Percentiles rank a stretch among this genome's conserved stretches.
Conservation (phyloP, 2,113 vertebrate species). For the Gallinago jamesoni region DNA sequence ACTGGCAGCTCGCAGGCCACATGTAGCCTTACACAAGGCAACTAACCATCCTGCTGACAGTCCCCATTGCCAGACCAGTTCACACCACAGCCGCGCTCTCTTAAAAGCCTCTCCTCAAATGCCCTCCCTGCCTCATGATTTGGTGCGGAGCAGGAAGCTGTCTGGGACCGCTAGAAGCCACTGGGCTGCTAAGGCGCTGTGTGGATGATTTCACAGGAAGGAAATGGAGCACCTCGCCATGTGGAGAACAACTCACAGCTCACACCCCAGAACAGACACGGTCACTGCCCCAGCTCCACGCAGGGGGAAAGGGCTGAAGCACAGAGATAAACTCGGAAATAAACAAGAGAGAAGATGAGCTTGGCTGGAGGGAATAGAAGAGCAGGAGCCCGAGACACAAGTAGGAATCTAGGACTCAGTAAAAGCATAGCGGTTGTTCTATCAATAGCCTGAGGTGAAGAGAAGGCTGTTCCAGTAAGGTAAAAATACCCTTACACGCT, state of each 20-base stretch:
- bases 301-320: slow-evolving; percentile 1
- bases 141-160: background rate
- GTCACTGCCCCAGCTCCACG: background rate
- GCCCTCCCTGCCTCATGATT: background rate
- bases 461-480: background rate
- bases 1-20: background rate
- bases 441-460: background rate
- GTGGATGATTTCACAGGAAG: slow-evolving; percentile 32
- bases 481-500: background rate
- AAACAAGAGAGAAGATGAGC: slow-evolving; percentile 3
- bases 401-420: fast-evolving
- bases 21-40: background rate
- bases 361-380: background rate
- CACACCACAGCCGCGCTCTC: background rate
- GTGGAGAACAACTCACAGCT: background rate
- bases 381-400: background rate
- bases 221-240: background rate
- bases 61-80: background rate
- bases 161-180: background rate
- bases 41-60: background rate
- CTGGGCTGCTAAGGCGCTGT: background rate
- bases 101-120: background rate
- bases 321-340: slow-evolving; percentile 32
- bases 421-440: fast-evolving
- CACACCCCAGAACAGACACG: background rate